Base-by-base conservation (phyloP, 2,797 vertebrate genomes). In the Mustela erminea region DNA sequence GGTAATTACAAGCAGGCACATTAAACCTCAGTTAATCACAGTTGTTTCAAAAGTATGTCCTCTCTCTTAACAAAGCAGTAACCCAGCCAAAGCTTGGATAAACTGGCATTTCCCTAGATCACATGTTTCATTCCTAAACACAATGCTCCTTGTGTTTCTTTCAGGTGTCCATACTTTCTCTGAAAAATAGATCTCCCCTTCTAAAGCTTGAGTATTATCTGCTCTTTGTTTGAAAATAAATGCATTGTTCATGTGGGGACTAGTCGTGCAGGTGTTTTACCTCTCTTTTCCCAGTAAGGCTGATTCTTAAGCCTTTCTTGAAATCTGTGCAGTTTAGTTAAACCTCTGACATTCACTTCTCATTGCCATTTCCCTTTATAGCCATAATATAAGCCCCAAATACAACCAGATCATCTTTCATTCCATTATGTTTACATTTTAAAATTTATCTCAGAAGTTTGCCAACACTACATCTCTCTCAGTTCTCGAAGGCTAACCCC, bases 31-130 rank as follows among this genome's bases (percentile, higher is more conserved):
- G 52, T 90, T 97, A 97, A 97, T 98, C 97, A 95, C 90, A 93
- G 95, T 96, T 98, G 90, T 98, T 98, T 98, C 95, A 96, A 97
- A 98, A 98, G 96, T 95, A 97, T 96, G 90, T 98, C 94, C 93
- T 74, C 97, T 96, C 81, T 98, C 85, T 97, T 96, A 96, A 97
- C 93, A 98, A 95, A 96, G n/a, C 12, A 95, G 72, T 93, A 96
- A 95, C 78, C 74, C 95, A 95, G 82, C 96, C 97, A 98, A 98
- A 97, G 72, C 87, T 62, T 1, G 21, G 90, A 95, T 96, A 98
- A 98, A 98, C 92, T 97, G 97, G 88, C 91, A 96, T 97, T 98
- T 98, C 80, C 96, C 82, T 95, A 96, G 95, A 93, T 98, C 68
- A 96, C 96, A 78, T 93, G 83, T 98, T 97, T 96, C 96, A 98